phyloP scores from a whole-genome alignment of 2,888 invertebrate species.

The Drepanosiphum platanoidis region DNA sequence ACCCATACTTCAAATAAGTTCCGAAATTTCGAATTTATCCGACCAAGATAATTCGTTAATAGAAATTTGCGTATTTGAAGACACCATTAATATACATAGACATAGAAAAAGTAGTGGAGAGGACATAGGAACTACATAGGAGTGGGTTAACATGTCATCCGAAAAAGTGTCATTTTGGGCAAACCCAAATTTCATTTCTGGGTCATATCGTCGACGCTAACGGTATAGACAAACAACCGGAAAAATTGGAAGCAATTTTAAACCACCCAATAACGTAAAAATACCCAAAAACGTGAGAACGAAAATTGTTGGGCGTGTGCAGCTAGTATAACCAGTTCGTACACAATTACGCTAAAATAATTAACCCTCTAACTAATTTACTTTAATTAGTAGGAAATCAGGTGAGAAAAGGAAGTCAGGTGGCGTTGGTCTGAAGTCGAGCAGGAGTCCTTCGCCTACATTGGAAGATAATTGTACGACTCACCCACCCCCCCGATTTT shows the following conservation, averaged over 20 bases:
- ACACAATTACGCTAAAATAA: constrained; percentile 8
- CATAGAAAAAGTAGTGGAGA: constrained; percentile 48
- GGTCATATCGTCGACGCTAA: constrained; percentile 1
- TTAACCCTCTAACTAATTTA: neutral
- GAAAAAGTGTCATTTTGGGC: constrained; percentile 27
- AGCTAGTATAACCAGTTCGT: constrained; percentile 33
- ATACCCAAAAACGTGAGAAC: neutral
- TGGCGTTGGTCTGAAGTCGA: constrained; percentile 30
- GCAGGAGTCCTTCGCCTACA: neutral
- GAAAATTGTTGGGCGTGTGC: constrained; percentile 26
- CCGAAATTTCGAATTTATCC: too few species aligned
- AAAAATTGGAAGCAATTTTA: constrained; percentile 22
- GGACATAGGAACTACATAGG: constrained; percentile 36
- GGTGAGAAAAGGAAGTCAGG: constrained; percentile 21
- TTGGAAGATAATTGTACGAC: neutral
- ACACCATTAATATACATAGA: too few species aligned
- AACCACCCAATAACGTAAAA: neutral
- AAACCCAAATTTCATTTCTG: constrained; percentile 16
- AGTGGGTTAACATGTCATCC: neutral
- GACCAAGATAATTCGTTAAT: too few species aligned
- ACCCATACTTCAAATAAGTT: too few species aligned
- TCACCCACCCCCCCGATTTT: constrained; percentile 16
- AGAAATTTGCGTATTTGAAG: too few species aligned
- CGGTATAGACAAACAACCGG: constrained; percentile 7
- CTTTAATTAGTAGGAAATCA: too few species aligned